These are phyloP conservation scores for Danaus chrysippus DNA, from an alignment of 2,888 invertebrate species.

Conservation along the genomic window DNA sequence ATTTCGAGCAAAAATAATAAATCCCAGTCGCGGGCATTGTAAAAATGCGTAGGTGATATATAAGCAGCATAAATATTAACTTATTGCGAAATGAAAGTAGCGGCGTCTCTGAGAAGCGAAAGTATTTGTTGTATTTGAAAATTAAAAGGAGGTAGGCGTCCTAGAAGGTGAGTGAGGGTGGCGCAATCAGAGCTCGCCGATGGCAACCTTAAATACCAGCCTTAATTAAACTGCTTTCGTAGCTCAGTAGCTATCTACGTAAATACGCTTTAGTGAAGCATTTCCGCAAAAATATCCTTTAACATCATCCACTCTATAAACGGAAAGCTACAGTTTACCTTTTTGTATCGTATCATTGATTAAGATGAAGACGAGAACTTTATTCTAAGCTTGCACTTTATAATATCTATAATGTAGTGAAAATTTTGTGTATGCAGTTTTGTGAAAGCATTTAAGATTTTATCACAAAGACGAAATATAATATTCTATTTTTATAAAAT, in stretches of 20 bases:
- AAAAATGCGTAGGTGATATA: conserved; percentile 18
- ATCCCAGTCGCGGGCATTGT: too few species aligned
- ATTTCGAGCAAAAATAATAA: too few species aligned
- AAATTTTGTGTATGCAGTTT: neutral
- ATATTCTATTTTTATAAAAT: too few species aligned
- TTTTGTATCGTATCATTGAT: neutral
- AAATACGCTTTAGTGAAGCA: conserved; percentile 69
- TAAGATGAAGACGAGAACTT: too few species aligned
- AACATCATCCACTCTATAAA: conserved; percentile 38
- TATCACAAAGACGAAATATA: neutral
- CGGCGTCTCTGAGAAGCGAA: conserved; percentile 43
- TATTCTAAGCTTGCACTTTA: too few species aligned
- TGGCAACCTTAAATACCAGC: conserved; percentile 75
- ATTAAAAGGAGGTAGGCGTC: conserved; percentile 70
- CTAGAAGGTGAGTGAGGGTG: conserved; percentile 51
- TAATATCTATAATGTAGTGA: neutral
- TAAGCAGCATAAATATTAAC: conserved; percentile 18
- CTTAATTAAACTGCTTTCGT: conserved; percentile 77
- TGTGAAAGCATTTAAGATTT: neutral
- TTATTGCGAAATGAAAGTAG: conserved; percentile 36
- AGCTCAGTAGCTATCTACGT: conserved; percentile 55
- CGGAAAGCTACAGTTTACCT: conserved; percentile 15
- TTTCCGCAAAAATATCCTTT: conserved; percentile 64
- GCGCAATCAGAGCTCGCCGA: conserved; percentile 72
- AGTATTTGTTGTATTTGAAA: conserved; percentile 75